phyloP scores from a whole-genome alignment of 2,113 vertebrate genomes.

The Calidris pygmaea region DNA sequence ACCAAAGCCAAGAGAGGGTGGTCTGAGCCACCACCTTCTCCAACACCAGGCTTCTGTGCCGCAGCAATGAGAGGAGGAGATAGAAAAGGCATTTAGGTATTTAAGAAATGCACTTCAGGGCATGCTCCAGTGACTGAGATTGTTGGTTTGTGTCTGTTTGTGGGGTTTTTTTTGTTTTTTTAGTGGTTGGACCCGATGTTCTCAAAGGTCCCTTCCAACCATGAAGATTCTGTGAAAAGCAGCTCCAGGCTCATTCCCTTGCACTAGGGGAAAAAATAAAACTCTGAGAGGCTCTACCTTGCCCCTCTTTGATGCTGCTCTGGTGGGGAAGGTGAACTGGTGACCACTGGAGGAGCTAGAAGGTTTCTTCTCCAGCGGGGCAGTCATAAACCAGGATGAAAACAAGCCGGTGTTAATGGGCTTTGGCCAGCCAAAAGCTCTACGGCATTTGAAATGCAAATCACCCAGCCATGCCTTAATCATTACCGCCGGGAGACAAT shows the following conservation, averaged over 20 bases:
- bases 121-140: too few species aligned
- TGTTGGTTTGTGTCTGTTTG: too few species aligned
- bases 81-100: too few species aligned
- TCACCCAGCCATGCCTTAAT: slow-evolving; percentile 70
- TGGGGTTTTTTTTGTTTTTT: too few species aligned
- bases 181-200: too few species aligned
- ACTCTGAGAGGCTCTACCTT: background rate
- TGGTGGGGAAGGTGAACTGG: background rate
- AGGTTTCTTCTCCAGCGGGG: background rate
- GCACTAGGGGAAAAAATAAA: background rate
- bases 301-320: background rate
- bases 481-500: slow-evolving; percentile 75
- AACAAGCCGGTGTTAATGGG: slow-evolving; percentile 23
- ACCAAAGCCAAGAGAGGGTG: background rate
- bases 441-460: slow-evolving; percentile 73
- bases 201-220: too few species aligned
- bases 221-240: background rate
- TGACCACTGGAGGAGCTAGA: background rate
- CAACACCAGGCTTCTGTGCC: background rate
- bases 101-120: too few species aligned
- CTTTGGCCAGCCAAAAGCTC: slow-evolving; percentile 24
- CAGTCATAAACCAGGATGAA: background rate
- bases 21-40: background rate
- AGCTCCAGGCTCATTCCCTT: background rate
- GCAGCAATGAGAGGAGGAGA: background rate